Evolutionary conservation across 2,797 vertebrate species (phyloP).

Genomic region (Rhinella marina): DNA sequence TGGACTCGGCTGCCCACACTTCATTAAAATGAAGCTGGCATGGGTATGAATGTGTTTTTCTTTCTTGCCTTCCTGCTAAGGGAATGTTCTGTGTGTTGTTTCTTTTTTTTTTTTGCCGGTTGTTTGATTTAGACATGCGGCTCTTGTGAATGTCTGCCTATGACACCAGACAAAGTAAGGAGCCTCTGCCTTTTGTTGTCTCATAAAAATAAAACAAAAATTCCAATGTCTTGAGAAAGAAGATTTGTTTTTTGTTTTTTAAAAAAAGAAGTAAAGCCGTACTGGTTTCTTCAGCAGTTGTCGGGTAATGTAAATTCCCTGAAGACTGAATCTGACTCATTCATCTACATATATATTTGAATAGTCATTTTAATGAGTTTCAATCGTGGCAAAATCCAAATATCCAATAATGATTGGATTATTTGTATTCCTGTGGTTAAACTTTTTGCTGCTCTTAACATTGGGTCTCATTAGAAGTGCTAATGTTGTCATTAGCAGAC

Average conservation of each 20-base stretch:
- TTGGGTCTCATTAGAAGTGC: no score
- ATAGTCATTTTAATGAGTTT: not conserved
- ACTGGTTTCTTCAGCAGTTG: not conserved
- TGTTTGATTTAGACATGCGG: slow-evolving; percentile 56
- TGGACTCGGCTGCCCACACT: slow-evolving; percentile 47
- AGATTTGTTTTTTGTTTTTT: not conserved
- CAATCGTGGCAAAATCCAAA: not conserved
- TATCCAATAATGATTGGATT: not conserved
- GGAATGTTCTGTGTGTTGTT: slow-evolving; percentile 35
- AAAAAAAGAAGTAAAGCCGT: not conserved
- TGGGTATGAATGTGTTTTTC: slow-evolving; percentile 26
- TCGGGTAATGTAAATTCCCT: not conserved
- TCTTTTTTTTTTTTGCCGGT: slow-evolving; percentile 42
- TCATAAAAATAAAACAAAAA: slow-evolving; percentile 38
- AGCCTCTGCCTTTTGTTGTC: slow-evolving; percentile 45
- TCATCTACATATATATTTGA: not conserved
- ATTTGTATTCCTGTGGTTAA: not conserved
- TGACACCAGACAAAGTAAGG: slow-evolving; percentile 14
- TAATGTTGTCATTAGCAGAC: not conserved
- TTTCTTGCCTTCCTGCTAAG: slow-evolving; percentile 41
- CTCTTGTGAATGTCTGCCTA: slow-evolving; percentile 19
- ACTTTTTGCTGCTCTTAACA: not conserved
- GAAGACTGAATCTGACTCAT: not conserved
- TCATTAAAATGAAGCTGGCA: slow-evolving; percentile 53
- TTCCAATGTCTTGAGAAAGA: slow-evolving; percentile 9